A percentile compares a stretch with the other conserved stretches of the same genome.
Evolutionary conservation across 2,888 invertebrate species (phyloP).

Genomic region (Mechanitis mazaeus): DNA sequence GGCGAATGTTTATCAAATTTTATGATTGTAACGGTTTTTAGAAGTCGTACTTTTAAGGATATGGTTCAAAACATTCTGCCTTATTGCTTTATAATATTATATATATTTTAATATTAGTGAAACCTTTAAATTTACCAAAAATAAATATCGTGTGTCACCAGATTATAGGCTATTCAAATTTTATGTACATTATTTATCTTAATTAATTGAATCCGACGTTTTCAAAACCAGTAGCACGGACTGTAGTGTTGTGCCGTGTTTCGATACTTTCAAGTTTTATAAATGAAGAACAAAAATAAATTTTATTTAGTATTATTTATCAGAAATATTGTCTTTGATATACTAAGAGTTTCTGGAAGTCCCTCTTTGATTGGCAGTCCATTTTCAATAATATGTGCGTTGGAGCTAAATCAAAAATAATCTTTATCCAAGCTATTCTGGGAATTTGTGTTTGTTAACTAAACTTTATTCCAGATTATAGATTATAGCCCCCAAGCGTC

Average conservation of each 20-base stretch:
- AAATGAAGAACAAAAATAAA: background rate
- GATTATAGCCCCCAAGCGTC: background rate
- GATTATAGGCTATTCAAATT: background rate
- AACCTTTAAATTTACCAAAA: too few relatives aligned
- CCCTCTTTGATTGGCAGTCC: background rate
- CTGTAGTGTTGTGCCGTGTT: background rate
- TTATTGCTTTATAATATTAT: too few relatives aligned
- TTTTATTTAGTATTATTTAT: background rate
- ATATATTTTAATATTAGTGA: background rate
- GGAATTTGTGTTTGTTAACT: slow-evolving; percentile 15
- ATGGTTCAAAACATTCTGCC: background rate
- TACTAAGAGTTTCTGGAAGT: background rate
- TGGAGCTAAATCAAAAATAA: slow-evolving; percentile 12
- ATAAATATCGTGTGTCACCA: background rate
- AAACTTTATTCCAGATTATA: slow-evolving; percentile 16
- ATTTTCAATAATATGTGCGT: slow-evolving; percentile 8
- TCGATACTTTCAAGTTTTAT: background rate
- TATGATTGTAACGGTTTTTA: slow-evolving; percentile 16
- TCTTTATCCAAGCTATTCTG: slow-evolving; percentile 10
- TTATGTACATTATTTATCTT: slow-evolving; percentile 4
- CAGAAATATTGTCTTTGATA: background rate
- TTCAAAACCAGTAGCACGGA: slow-evolving; percentile 3
- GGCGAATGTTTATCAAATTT: slow-evolving; percentile 14
- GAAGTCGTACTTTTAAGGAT: background rate
- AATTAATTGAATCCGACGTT: background rate